Evolutionary conservation across 2,113 vertebrate species (phyloP).

Genomic region (Columbina picui): DNA sequence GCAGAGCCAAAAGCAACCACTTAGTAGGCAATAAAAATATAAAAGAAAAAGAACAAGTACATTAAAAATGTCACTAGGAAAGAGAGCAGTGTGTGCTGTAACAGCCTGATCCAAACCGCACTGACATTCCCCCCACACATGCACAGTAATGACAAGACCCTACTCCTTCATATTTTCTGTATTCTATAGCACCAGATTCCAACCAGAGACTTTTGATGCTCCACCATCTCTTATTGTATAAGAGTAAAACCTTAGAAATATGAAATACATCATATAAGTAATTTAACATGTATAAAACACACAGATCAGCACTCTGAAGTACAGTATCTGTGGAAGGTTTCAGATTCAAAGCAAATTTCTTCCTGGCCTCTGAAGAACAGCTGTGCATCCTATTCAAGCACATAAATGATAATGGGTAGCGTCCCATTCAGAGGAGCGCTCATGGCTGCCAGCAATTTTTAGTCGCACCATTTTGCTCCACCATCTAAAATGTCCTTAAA

Average conservation of each 20-base stretch:
- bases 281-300: not conserved
- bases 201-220: not conserved
- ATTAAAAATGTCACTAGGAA: slow-evolving; percentile 48
- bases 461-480: not conserved
- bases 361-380: not conserved
- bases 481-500: not conserved
- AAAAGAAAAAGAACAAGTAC: slow-evolving; percentile 34
- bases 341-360: not conserved
- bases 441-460: not conserved
- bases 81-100: not conserved
- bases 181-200: not conserved
- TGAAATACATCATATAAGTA: not conserved
- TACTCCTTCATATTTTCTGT: not conserved
- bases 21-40: slow-evolving; percentile 48
- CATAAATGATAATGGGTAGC: not conserved
- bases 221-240: not conserved
- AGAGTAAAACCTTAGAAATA: not conserved
- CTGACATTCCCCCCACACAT: not conserved
- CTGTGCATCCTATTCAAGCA: not conserved
- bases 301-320: not conserved
- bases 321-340: not conserved
- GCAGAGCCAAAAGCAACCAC: not conserved
- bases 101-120: slow-evolving; percentile 11
- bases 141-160: not conserved
- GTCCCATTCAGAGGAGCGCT: not conserved